phyloP scores from a whole-genome alignment of 2,888 invertebrate genomes.

The Sinopyrophorus schimmeli region DNA sequence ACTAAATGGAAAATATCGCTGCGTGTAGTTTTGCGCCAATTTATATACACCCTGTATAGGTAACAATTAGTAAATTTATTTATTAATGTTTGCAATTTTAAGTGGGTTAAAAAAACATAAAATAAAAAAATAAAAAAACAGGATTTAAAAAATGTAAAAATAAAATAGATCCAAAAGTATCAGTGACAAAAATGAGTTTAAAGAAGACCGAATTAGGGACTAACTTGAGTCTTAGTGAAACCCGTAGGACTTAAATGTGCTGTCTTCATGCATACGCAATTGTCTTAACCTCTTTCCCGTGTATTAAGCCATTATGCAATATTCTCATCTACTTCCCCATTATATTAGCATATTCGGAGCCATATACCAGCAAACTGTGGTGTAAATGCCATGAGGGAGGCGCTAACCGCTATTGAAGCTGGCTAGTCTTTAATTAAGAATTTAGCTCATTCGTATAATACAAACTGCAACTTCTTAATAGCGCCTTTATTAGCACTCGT shows the following conservation, averaged over 20 bases:
- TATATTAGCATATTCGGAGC: constrained; percentile 53
- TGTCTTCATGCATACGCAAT: constrained; percentile 47
- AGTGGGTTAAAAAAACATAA: no score
- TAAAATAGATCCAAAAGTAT: constrained; percentile 16
- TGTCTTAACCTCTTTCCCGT: constrained; percentile 48
- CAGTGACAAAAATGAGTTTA: constrained; percentile 22
- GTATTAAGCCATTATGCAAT: constrained; percentile 52
- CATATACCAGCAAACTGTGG: constrained; percentile 48
- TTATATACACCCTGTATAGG: no score
- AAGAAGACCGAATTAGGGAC: constrained; percentile 17
- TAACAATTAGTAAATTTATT: no score
- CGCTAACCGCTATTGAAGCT: constrained; percentile 37
- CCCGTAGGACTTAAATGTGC: constrained; percentile 21
- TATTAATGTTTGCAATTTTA: no score
- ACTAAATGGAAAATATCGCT: no score
- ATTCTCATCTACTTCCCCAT: constrained; percentile 49
- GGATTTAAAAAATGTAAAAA: no score
- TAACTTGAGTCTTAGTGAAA: constrained; percentile 17
- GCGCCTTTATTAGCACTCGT: constrained; percentile 39
- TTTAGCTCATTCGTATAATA: constrained; percentile 46
- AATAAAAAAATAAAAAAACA: no score
- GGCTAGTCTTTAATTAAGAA: constrained; percentile 50
- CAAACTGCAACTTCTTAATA: constrained; percentile 46
- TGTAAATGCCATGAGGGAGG: constrained; percentile 39
- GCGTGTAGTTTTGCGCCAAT: no score